Percentiles rank a stretch among this genome's conserved stretches.
These are phyloP conservation scores for Adelognathus sp. DNA, from an alignment of 2,888 invertebrate genomes.

Conservation along the genomic window DNA sequence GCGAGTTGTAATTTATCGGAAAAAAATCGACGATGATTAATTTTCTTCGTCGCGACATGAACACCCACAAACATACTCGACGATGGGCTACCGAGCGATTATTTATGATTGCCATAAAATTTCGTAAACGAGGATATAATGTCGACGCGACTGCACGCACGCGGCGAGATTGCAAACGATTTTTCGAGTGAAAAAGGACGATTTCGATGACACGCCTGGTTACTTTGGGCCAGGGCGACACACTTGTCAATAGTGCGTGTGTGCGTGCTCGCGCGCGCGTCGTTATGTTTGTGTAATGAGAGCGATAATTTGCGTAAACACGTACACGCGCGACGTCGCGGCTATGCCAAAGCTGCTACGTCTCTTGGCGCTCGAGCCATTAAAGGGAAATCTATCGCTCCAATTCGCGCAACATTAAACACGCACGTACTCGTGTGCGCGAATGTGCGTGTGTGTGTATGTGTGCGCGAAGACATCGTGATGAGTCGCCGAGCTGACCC, in stretches of 20 bases:
- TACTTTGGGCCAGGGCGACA: constrained; percentile 19
- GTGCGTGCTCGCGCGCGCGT: neutral
- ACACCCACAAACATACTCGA: neutral
- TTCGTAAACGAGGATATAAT: constrained; percentile 31
- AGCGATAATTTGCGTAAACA: constrained; percentile 16
- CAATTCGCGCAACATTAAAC: constrained; percentile 25
- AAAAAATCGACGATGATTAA: constrained; percentile 41
- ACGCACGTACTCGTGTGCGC: neutral
- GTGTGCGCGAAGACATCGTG: neutral
- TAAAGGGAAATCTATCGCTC: constrained; percentile 52
- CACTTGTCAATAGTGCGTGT: constrained; percentile 17
- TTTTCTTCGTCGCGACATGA: constrained; percentile 22
- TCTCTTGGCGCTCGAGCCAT: constrained; percentile 20
- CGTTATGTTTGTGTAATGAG: neutral
- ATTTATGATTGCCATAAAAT: constrained; percentile 52
- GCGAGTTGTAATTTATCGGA: constrained; percentile 29
- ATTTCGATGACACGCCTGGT: constrained; percentile 8
- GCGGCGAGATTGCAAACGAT: neutral
- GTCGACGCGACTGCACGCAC: neutral
- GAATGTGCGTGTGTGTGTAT: constrained; percentile 2
- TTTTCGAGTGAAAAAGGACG: neutral
- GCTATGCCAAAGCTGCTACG: constrained; percentile 5
- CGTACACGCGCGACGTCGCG: neutral
- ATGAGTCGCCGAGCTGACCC: neutral
- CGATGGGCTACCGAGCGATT: constrained; percentile 18